Evolutionary conservation across 2,797 vertebrate genomes (phyloP).

Genomic region (Cynopterus sphinx): DNA sequence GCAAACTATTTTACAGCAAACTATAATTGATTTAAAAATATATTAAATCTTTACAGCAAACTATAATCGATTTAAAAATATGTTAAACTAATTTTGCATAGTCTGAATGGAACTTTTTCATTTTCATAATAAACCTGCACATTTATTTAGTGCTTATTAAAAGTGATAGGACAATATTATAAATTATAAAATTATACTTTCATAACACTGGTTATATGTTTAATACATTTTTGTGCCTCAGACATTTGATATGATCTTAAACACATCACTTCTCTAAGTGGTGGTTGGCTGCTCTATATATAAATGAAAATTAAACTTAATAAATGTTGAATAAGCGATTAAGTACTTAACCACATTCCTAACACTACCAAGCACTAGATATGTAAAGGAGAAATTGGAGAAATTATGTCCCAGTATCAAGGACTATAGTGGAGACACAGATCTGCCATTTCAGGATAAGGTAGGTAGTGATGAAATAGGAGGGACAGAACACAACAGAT

Average conservation of each 20-base stretch:
- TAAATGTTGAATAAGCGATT: conserved; percentile 1
- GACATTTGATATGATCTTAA: neutral
- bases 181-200: conserved; percentile 24
- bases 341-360: neutral
- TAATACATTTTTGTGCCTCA: neutral
- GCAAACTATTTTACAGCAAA: neutral
- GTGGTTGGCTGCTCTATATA: neutral
- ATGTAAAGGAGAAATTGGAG: conserved; percentile 1
- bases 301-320: conserved; percentile 17
- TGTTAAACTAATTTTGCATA: conserved; percentile 51
- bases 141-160: conserved; percentile 34
- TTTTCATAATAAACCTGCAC: neutral
- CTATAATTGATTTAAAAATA: conserved; percentile 11
- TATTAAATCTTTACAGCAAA: conserved; percentile 35
- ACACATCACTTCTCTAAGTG: neutral
- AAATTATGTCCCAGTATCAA: neutral
- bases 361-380: neutral
- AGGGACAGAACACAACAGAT: neutral
- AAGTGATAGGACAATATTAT: neutral
- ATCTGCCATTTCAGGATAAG: neutral
- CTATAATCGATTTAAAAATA: conserved; percentile 11
- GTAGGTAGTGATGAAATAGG: neutral
- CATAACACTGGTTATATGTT: neutral
- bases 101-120: neutral
- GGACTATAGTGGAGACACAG: neutral